phyloP scores from a whole-genome alignment of 1,140 invertebrate species.

The Paralvinella palmiformis region DNA sequence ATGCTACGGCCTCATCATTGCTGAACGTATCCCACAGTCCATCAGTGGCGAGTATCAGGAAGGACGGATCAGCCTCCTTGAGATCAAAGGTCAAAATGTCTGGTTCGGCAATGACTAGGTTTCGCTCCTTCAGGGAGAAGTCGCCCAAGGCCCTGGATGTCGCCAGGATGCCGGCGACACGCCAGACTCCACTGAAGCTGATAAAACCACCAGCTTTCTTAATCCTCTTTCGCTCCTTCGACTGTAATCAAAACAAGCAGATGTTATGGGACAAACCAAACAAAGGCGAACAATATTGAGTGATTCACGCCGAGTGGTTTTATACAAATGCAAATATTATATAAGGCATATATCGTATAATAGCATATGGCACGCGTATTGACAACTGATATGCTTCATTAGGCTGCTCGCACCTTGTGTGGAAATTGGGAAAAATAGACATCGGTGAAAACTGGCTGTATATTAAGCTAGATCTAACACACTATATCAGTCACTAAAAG shows the following conservation, averaged over 20 bases:
- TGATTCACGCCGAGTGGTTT: too few species aligned
- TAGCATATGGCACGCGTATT: too few species aligned
- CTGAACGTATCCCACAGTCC: constrained; percentile 92
- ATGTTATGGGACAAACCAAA: too few species aligned
- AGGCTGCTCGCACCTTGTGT: too few species aligned
- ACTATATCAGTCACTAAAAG: too few species aligned
- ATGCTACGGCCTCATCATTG: constrained; percentile 88
- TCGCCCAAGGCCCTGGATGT: constrained; percentile 91
- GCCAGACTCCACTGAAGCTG: constrained; percentile 91
- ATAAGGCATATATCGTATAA: too few species aligned
- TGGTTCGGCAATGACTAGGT: constrained; percentile 88
- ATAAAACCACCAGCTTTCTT: constrained; percentile 88
- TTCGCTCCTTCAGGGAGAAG: constrained; percentile 89
- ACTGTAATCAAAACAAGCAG: neutral
- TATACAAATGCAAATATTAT: too few species aligned
- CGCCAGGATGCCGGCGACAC: constrained; percentile 90
- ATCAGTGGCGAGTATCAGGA: constrained; percentile 87
- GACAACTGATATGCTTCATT: too few species aligned
- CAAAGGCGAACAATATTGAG: too few species aligned
- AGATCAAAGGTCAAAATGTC: constrained; percentile 89
- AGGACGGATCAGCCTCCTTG: constrained; percentile 66
- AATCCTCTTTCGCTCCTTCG: constrained; percentile 72
- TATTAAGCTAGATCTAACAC: too few species aligned
- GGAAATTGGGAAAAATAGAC: too few species aligned
- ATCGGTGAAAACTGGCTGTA: too few species aligned